Base-by-base conservation (phyloP, 2,888 invertebrate species). In the Aleiodes alternator region DNA sequence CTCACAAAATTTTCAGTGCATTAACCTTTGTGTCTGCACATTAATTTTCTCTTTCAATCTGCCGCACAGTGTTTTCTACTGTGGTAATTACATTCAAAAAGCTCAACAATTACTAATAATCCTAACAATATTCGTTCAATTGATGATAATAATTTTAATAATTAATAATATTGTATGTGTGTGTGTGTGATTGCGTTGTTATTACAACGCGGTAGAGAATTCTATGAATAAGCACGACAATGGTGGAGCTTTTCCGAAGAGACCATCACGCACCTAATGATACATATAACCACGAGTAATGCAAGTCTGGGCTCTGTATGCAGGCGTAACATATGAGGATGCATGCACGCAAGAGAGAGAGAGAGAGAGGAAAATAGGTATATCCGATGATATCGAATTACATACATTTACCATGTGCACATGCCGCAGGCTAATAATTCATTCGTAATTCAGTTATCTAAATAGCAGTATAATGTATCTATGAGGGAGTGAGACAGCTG, bases 381-480 rank as follows among this genome's bases (percentile, higher is more conserved):
- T 43, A 43, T 43, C 53, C 69, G 69, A 69, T 73, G 69, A 84
- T 86, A 87, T 87, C 84, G 83, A 86, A 87, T 87, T 86, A 85
- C 84, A 79, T 76, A 78, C 73, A 72, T 78, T 61, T 76, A 80
- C 82, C 81, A 61, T 81, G 82, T 81, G 81, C 80, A 84, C 82
- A 84, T 84, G 83, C 84, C 84, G 82, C 80, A 82, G 82, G 81
- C 83, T 85, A 84, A 86, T 87, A 86, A 87, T 86, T 87, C 87
- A 86, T 84, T 84, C 80, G 84, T 85, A 85, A 87, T 87, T 87
- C 86, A 85, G 84, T 87, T 87, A 86, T 86, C 84, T 85, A 84
- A 86, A 87, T 85, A 85, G 85, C 81, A 82, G 38, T 34, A 29
- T 61, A 38, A 14, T 16, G 43, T 48, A 43, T 43, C 43, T 43